Conservation (phyloP, 1,140 invertebrate species). For the Branchinecta lindahli region DNA sequence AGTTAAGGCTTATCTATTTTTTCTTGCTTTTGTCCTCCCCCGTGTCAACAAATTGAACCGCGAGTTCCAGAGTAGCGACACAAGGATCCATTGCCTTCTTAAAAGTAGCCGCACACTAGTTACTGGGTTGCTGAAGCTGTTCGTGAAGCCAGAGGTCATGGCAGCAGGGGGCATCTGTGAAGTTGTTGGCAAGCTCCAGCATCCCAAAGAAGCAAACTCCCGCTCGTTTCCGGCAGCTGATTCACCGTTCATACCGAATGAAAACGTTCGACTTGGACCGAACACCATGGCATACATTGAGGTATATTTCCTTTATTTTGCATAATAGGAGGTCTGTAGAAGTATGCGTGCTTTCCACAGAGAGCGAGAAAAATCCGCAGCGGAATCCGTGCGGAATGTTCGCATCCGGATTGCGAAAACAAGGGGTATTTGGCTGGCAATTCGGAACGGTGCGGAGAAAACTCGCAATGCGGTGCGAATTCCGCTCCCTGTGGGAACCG, state of each 20-base stretch:
- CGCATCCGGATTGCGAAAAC: neutral
- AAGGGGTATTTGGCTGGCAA: neutral
- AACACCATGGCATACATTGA: neutral
- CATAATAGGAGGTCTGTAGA: neutral
- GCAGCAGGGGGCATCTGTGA: neutral
- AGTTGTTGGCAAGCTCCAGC: neutral
- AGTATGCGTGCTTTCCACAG: neutral
- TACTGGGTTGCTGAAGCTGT: neutral
- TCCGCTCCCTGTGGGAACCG: too few species aligned
- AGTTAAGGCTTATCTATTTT: neutral
- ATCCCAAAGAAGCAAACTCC: neutral
- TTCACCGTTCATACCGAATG: neutral
- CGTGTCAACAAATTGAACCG: neutral
- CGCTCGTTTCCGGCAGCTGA: neutral
- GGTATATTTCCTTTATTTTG: neutral
- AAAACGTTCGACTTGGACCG: neutral
- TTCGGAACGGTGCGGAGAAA: too few species aligned
- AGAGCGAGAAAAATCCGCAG: neutral
- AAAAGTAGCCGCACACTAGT: constrained; percentile 6
- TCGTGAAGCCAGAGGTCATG: neutral
- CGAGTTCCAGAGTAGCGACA: constrained; percentile 1
- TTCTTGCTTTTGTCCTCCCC: constrained; percentile 2
- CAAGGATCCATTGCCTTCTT: constrained; percentile 9
- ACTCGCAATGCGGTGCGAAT: too few species aligned
- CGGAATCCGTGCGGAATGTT: neutral